These are phyloP conservation scores for Zeugodacus cucurbitae DNA, from an alignment of 1,140 invertebrate species.

Conservation along the genomic window DNA sequence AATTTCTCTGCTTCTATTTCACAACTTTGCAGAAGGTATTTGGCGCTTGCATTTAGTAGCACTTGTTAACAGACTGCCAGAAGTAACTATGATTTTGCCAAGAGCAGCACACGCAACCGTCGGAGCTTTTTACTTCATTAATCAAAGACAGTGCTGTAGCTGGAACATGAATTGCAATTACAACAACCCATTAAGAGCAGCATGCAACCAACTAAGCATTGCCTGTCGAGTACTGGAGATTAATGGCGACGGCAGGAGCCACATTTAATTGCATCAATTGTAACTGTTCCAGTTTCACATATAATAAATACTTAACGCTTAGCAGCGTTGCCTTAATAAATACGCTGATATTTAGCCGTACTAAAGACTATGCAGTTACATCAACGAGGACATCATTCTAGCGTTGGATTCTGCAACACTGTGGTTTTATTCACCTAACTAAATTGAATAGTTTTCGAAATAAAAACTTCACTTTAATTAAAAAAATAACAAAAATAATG, in stretches of 20 bases:
- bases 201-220: background rate
- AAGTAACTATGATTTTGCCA: background rate
- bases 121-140: background rate
- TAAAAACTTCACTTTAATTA: too few species aligned
- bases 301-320: too few species aligned
- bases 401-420: too few species aligned
- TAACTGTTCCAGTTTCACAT: background rate
- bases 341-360: too few species aligned
- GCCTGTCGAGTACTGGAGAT: background rate
- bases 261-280: conserved; percentile 31
- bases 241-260: background rate
- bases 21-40: background rate
- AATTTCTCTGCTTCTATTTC: background rate
- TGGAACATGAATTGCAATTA: background rate
- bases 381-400: too few species aligned
- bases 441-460: too few species aligned
- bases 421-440: too few species aligned
- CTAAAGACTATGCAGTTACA: too few species aligned
- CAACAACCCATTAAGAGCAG: background rate
- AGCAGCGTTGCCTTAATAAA: too few species aligned
- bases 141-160: background rate
- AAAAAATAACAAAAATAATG: too few species aligned
- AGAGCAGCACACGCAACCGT: background rate
- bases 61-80: background rate
- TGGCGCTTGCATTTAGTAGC: background rate